Evolutionary conservation across 1,140 invertebrate genomes (phyloP).

Genomic region (Drosophila sturtevanti): DNA sequence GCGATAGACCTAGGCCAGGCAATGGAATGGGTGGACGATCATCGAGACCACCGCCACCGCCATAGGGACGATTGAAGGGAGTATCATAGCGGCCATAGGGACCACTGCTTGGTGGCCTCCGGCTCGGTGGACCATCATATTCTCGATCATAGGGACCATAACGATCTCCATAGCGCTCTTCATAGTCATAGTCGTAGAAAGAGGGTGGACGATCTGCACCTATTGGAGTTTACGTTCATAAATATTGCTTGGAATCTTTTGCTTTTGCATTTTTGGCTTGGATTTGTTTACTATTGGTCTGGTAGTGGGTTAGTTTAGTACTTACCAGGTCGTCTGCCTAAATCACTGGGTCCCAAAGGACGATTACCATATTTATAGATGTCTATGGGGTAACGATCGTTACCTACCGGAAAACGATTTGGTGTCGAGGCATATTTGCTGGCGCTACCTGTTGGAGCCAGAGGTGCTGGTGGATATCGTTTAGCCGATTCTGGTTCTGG

Average conservation of each 20-base stretch:
- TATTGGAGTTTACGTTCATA: slow-evolving; percentile 20
- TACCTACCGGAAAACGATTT: slow-evolving; percentile 82
- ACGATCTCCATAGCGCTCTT: slow-evolving; percentile 73
- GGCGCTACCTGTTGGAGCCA: slow-evolving; percentile 68
- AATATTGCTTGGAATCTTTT: slow-evolving; percentile 1
- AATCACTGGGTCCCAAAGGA: slow-evolving; percentile 47
- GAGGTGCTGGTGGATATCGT: slow-evolving; percentile 72
- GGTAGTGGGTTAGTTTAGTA: slow-evolving; percentile 50
- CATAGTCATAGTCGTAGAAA: slow-evolving; percentile 78
- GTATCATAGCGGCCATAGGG: slow-evolving; percentile 73
- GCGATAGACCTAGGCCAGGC: slow-evolving; percentile 57
- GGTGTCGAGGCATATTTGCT: slow-evolving; percentile 77
- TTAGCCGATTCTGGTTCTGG: slow-evolving; percentile 79
- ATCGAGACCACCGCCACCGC: slow-evolving; percentile 45
- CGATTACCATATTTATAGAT: slow-evolving; percentile 82
- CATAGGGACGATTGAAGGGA: slow-evolving; percentile 70
- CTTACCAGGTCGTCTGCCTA: slow-evolving; percentile 74
- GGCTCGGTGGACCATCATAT: slow-evolving; percentile 73
- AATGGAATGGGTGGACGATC: slow-evolving; percentile 66
- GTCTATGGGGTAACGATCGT: slow-evolving; percentile 77
- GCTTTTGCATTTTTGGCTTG: background rate
- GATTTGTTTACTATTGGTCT: slow-evolving; percentile 13
- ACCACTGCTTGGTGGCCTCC: slow-evolving; percentile 69
- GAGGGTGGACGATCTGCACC: slow-evolving; percentile 76
- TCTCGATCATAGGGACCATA: slow-evolving; percentile 73